These are phyloP conservation scores for Nixonia krombeini DNA, from an alignment of 1,140 invertebrate species.

Conservation along the genomic window DNA sequence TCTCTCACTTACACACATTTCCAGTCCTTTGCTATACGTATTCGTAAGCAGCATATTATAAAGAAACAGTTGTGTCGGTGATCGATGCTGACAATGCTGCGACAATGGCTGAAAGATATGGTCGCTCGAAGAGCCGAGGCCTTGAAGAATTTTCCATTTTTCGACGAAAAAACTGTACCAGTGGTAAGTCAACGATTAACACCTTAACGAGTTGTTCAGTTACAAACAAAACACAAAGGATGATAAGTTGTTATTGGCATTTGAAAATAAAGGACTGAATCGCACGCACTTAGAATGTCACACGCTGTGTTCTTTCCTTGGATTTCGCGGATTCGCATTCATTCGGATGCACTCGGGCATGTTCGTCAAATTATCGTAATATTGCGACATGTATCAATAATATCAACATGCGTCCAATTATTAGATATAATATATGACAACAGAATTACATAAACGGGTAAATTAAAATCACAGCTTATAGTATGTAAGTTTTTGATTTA, in stretches of 20 bases:
- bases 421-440: no score
- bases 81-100: constrained; percentile 45
- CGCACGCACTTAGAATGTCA: not conserved
- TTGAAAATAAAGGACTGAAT: no score
- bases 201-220: not conserved
- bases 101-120: constrained; percentile 33
- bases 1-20: constrained; percentile 27
- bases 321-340: not conserved
- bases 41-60: not conserved
- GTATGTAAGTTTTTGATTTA: no score
- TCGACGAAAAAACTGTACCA: constrained; percentile 53
- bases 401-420: no score
- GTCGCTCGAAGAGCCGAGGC: constrained; percentile 50
- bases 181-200: constrained; percentile 51
- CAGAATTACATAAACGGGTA: no score
- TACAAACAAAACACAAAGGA: no score
- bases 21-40: constrained; percentile 11
- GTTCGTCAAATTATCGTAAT: constrained; percentile 10
- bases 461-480: no score
- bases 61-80: constrained; percentile 5
- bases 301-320: no score
- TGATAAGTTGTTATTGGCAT: no score
- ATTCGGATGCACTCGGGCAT: constrained; percentile 8
- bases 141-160: constrained; percentile 53
- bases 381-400: constrained; percentile 5